Conservation (phyloP, 2,797 vertebrate genomes). For the Catharus ustulatus region DNA sequence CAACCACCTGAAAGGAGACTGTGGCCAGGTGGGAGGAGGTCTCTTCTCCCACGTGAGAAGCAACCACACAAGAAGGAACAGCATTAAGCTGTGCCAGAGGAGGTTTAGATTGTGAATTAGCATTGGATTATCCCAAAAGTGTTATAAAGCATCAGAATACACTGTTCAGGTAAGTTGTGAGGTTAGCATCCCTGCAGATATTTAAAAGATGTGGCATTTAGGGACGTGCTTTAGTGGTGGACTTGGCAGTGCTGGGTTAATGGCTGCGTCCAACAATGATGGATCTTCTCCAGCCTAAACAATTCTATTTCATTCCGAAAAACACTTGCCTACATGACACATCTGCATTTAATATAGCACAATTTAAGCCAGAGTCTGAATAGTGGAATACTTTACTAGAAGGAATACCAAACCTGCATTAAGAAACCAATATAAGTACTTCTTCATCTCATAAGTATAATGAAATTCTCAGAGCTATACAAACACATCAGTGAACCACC, state of each 20-base stretch:
- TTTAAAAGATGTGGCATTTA: background rate
- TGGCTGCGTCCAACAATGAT: background rate
- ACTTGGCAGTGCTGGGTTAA: background rate
- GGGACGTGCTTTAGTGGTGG: background rate
- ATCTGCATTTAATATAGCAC: background rate
- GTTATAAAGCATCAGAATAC: background rate
- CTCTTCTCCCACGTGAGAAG: background rate
- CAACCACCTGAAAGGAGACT: background rate
- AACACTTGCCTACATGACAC: background rate
- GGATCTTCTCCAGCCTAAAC: background rate
- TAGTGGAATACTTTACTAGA: background rate
- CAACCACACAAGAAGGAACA: background rate
- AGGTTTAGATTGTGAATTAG: background rate
- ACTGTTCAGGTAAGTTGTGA: background rate
- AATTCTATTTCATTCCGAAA: background rate
- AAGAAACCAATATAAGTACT: background rate
- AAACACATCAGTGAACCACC: background rate
- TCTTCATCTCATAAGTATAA: background rate
- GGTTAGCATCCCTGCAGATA: background rate
- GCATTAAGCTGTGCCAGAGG: background rate
- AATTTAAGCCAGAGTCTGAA: background rate
- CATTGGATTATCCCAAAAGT: background rate
- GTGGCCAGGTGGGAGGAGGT: rapidly evolving
- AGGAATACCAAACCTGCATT: background rate
- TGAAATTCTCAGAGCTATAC: background rate